A percentile compares a stretch with the other conserved stretches of the same genome.
Evolutionary conservation across 2,113 vertebrate species (phyloP).

Genomic region (Channa argus): DNA sequence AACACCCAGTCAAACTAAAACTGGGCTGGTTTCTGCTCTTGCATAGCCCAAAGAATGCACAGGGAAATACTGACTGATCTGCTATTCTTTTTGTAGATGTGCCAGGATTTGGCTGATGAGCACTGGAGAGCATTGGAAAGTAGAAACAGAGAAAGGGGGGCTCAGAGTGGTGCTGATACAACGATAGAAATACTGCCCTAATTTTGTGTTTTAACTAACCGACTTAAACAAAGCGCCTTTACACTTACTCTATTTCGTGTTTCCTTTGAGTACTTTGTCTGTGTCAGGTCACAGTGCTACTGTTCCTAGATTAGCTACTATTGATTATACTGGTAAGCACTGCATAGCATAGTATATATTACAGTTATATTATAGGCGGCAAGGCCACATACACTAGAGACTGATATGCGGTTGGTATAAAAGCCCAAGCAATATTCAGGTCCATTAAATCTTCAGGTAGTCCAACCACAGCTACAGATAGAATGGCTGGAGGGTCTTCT

Average conservation of each 20-base stretch:
- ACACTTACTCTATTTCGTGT: background rate
- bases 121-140: constrained; percentile 32
- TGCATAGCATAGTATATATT: constrained; percentile 41
- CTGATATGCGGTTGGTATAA: constrained; percentile 27
- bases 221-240: background rate
- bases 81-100: constrained; percentile 45
- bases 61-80: constrained; percentile 48
- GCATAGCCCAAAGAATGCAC: constrained; percentile 34
- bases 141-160: constrained; percentile 19
- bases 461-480: constrained; percentile 58
- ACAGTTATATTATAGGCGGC: constrained; percentile 50
- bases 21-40: constrained; percentile 29
- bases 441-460: constrained; percentile 56
- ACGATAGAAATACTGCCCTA: constrained; percentile 32
- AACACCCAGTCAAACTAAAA: constrained; percentile 43
- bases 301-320: constrained; percentile 17
- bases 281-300: constrained; percentile 12
- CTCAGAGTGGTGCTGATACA: constrained; percentile 19
- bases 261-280: constrained; percentile 8
- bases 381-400: constrained; percentile 14
- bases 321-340: constrained; percentile 40
- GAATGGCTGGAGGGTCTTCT: constrained; percentile 40
- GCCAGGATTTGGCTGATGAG: constrained; percentile 56
- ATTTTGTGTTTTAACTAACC: constrained; percentile 19
- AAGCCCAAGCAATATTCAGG: constrained; percentile 3